Evolutionary conservation across 35 echinoderm and acorn worm genomes (phyloP).

Genomic region (Lytechinus variegatus): DNA sequence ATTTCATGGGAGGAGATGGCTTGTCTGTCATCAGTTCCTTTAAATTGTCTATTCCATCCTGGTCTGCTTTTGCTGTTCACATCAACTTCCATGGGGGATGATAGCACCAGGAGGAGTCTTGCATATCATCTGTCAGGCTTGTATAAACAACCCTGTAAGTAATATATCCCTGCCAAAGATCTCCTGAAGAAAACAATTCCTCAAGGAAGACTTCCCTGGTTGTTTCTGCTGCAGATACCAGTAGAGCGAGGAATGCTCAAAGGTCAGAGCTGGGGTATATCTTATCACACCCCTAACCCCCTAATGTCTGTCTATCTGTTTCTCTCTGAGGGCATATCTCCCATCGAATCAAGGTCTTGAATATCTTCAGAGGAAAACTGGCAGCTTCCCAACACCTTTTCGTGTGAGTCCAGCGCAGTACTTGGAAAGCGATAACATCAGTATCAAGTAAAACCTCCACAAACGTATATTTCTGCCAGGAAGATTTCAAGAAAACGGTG

Average conservation of each 20-base stretch:
- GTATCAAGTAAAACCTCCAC: neutral
- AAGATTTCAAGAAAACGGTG: neutral
- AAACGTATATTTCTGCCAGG: neutral
- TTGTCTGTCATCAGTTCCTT: neutral
- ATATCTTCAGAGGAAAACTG: neutral
- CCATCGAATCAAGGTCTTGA: neutral
- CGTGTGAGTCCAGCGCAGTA: neutral
- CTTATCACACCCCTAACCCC: neutral
- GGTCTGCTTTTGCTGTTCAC: neutral
- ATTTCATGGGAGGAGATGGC: neutral
- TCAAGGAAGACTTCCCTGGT: neutral
- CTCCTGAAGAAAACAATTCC: neutral
- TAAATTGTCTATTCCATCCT: neutral
- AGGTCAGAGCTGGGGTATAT: neutral
- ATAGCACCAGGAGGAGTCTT: neutral
- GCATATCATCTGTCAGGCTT: conserved; percentile 9
- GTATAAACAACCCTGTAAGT: conserved; percentile 12
- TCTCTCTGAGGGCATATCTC: neutral
- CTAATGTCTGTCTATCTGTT: neutral
- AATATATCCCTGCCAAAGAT: conserved; percentile 3
- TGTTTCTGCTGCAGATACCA: neutral
- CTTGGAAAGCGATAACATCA: neutral
- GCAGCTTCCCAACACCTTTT: neutral
- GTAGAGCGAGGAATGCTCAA: neutral
- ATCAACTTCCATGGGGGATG: neutral